Evolutionary conservation across 1,140 invertebrate genomes (phyloP), one percentile per base, ranked within the genome.

Genomic region (Doryteuthis pealeii): DNA sequence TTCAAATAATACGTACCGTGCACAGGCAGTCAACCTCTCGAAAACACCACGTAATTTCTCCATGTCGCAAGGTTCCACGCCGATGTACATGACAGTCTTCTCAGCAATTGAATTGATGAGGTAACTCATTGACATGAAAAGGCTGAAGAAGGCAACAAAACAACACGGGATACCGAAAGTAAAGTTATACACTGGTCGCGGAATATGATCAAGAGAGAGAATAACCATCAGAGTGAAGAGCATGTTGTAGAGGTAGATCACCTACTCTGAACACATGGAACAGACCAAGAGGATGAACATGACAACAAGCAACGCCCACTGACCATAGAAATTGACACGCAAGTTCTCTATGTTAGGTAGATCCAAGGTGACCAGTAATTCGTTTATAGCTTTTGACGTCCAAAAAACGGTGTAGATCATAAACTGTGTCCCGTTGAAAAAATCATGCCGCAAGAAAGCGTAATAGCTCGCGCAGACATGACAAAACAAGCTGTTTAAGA

Each of bases 61-160:
- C 5, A 35, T 22, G 40, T 31, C 30, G 18, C 26, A 31, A 5
- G 81, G 69, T 71, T 83, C 82, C 70, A 71, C 35, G 2, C 82
- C 82, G 40, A 81, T 72, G 40, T 71, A 82, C 70, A 83, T 76
- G 66, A 83, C 77, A 8, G 79, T 58, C 62, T 83, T 83, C 67
- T 83, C 82, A 28, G 81, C 82, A 26, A 81, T 79, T 49, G 82
- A 82, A 76, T 83, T 83, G 28, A 80, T 76, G 18, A 83, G 77
- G 58, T 77, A 72, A 1, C 78, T 79, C 62, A 79, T 79, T 18
- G 79, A 58, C 14, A 82, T 69, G 67, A 82, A 83, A 43, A 80
- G 49, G 40, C 74, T 79, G 2, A 71, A 43, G 4, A 80, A 14
- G 14, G 78, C 80, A 31, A 77, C 58, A 14, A 80, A 45, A 26